Evolutionary conservation across 1,140 invertebrate species (phyloP), one percentile per base, ranked within the genome.

Genomic region (Pseudomyrmex dendroicus): DNA sequence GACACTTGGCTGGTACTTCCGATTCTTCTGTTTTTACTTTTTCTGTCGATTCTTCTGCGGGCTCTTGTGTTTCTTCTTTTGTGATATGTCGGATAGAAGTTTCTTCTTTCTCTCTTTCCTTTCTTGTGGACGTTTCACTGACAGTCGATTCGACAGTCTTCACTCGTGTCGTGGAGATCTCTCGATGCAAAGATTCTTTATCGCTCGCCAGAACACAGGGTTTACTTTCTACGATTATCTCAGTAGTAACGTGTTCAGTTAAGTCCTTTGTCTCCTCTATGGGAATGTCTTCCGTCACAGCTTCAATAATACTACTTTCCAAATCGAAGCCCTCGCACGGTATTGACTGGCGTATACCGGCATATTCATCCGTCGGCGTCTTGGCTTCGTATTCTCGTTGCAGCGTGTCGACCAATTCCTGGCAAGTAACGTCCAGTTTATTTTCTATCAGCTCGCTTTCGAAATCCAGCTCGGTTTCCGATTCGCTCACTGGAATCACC

Each of bases 391-490:
- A 91, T 74, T 94, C 92, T 35, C 90, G 89, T 62, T 94, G 92
- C 46, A 94, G 62, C 0, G 91, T 92, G 25, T 92, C 93, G 0
- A 94, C 89, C n/a, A 94, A 74, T 54, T 94, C 93, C 82, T 94
- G 93, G 63, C 93, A 94, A 83, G 92, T 93, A 8, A 93, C 63
- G 13, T 94, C 93, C 63, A 94, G 72, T 63, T 92, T 92, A 73
- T 94, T 90, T 68, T 94, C 93, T 46, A 93, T 91, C 10, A 94
- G 25, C 84, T 94, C 92, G 57, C 83, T 92, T 10, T 94, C 94
- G 4, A 93, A 88, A 15, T 94, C 92, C 15, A 84, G 89, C 22
- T 94, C 93, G 48, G 66, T 67, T 1, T 20, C 17, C 7, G n/a
- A 44, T 1, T 64, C 73, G 44, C 35, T 90, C 7, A 92, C 90